Evolutionary conservation across 2,113 vertebrate genomes (phyloP), one percentile per base, ranked within the genome.

Genomic region (Notarius lentiginosus): DNA sequence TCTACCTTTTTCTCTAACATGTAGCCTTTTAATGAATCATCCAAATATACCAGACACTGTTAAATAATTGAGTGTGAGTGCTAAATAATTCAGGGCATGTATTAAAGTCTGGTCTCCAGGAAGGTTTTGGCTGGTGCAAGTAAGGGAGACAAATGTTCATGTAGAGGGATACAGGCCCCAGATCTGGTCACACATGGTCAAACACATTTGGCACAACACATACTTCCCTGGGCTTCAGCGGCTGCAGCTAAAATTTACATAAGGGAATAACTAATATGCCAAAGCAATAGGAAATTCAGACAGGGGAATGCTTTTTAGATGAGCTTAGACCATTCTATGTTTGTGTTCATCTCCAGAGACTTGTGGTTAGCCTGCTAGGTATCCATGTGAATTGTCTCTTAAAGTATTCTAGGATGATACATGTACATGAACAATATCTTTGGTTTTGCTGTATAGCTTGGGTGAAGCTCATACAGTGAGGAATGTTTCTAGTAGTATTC

Each of bases 11-110:
- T 76, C 86, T 82, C 47, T 49, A 88, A 85, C 68, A 60, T 73
- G 81, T 55, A 87, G 75, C 76, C 90, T 89, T 85, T 90, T 86
- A 86, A 85, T 77, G 65, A 91, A 90, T 56, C 82, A 89, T 91
- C 91, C 88, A 89, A 91, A 92, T 92, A 91, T 90, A 91, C 89
- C 91, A 85, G 86, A 85, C 83, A 87, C 84, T 75, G 89, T 84
- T 91, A 91, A 91, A 92, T 92, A 91, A 91, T 92, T 89, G 80
- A 91, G 88, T 49, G 82, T 60, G 60, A 88, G 58, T 30, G 14
- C 85, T 92, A 77, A 91, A 92, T 91, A 89, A 91, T 91, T 91
- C 90, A 92, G 82, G 47, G 82, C 82, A 88, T 84, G 81, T 91
- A 90, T 91, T 92, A 91, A 91, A 91, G 87, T 90, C 90, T 91